Base-by-base conservation (phyloP, 2,888 invertebrate species). In the Aplocera efformata region DNA sequence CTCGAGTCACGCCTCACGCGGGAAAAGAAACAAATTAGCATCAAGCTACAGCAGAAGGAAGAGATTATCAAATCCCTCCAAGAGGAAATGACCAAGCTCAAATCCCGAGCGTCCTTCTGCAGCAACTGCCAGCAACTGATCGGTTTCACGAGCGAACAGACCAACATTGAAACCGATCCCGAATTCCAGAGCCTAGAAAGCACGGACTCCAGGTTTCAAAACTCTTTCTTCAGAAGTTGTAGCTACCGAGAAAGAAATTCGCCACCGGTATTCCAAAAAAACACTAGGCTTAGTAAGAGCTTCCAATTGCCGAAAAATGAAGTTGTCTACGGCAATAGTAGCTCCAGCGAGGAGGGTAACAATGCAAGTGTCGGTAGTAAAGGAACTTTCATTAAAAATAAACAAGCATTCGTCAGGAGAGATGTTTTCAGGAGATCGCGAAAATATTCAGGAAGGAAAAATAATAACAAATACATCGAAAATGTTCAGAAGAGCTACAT, bases 21-120 rank as follows among this genome's bases (percentile, higher is more conserved):
- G 66, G 94, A 94, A 69, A 94, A 94, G 66, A 91, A 92, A 57
- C 90, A 90, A 58, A 93, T 94, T 53, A 90, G 91, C 43, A 90
- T 91, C 39, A 90, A 92, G 32, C 83, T 94, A 9, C 89, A 90
- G 45, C 93, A 93, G 64, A 93, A 93, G 67, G 94, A 94, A 65
- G 91, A 90, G 63, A 90, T 93, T 30, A 93, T 94, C 46, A 90
- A 90, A 62, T 88, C 90, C 40, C 94, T 94, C 65, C 91, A 91
- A 60, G 89, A 90, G 50, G 92, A 94, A 73, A 93, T 94, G 48
- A 81, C 90, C 6, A 91, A 91, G 69, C 80, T 94, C 17, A 89
- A 92, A 60, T 80, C 89, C 1, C 81, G 88, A 22, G 84, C 84
- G 42, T 79, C 82, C 0, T 88, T 81, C 49, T 88, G 88, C 69